These are phyloP conservation scores for Hirudinaria manillensis DNA, from an alignment of 2,888 invertebrate genomes.

Conservation along the genomic window DNA sequence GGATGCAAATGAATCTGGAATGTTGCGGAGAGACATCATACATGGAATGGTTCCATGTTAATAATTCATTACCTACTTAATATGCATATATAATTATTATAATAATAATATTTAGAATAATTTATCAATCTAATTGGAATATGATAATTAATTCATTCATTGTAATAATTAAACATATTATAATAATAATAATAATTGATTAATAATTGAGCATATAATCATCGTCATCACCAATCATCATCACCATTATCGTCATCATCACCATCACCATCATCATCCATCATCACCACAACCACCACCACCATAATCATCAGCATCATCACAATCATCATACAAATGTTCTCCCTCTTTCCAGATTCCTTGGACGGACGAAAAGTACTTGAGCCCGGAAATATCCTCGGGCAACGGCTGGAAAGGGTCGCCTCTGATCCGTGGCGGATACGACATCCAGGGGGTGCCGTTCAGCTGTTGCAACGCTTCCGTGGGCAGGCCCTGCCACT, in stretches of 20 bases:
- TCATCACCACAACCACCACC: too few relatives aligned
- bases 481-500: conserved; percentile 16
- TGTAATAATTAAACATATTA: too few relatives aligned
- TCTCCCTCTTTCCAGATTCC: background rate
- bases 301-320: too few relatives aligned
- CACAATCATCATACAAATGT: too few relatives aligned
- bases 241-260: too few relatives aligned
- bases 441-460: conserved; percentile 26
- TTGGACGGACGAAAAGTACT: conserved; percentile 19
- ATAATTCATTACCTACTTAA: background rate
- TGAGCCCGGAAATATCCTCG: background rate
- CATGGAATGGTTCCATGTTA: conserved; percentile 21
- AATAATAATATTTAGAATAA: too few relatives aligned
- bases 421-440: background rate
- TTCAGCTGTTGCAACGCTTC: conserved; percentile 26
- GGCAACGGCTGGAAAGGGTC: background rate
- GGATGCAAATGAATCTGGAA: conserved; percentile 27
- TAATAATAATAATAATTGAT: too few relatives aligned
- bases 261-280: too few relatives aligned
- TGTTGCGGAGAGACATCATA: conserved; percentile 22
- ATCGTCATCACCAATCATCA: too few relatives aligned
- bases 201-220: too few relatives aligned
- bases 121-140: too few relatives aligned
- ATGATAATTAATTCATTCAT: too few relatives aligned
- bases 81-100: background rate